Base-by-base conservation (phyloP, 1,140 invertebrate genomes). In the Drosophila pseudoananassae region DNA sequence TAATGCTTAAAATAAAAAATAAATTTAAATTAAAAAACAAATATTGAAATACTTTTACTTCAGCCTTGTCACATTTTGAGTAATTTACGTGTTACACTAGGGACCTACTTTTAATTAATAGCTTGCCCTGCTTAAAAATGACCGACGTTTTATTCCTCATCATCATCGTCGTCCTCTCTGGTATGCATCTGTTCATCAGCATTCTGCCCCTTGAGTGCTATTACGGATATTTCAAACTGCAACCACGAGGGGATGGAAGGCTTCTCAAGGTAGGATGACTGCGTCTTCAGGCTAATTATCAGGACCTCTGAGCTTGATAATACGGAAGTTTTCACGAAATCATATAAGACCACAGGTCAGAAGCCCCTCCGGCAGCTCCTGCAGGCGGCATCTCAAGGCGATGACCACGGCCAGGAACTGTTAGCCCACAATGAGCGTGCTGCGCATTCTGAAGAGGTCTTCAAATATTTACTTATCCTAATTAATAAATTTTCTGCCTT, bases 381-480 rank as follows among this genome's bases (percentile, higher is more conserved):
- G 38, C 38, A 40, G 38, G 38, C 38, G 38, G 38, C 12, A 40
- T 6, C 40, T 43, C 40, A 43, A 43, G 14, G 40, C 40, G 14
- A 43, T 7, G 40, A 1, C 40, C n/a, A 40, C 38, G 14, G 25
- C 25, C 25, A 5, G 25, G 25, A 27, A 1, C 4, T 27, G 36
- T 9, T n/a, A 29, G 8, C n/a, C n/a, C n/a, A n/a, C n/a, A 29
- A 29, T 29, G 27, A 29, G 27, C 27, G 36, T 9, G 2, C 36
- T 2, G 2, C 20, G 20, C 20, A 20, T 2, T 20, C 20, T 20
- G 20, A 3, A 1, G 2, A 20, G 20, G 3, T 1, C 20, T 20
- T 20, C 20, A 20, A 20, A 20, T 3, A 20, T 20, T 20, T 20
- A 20, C 20, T 20, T 20, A 20, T 20, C 17, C 17, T 25, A 25